Base-by-base conservation (phyloP, 2,888 invertebrate genomes). In the Oeneis ivallda region DNA sequence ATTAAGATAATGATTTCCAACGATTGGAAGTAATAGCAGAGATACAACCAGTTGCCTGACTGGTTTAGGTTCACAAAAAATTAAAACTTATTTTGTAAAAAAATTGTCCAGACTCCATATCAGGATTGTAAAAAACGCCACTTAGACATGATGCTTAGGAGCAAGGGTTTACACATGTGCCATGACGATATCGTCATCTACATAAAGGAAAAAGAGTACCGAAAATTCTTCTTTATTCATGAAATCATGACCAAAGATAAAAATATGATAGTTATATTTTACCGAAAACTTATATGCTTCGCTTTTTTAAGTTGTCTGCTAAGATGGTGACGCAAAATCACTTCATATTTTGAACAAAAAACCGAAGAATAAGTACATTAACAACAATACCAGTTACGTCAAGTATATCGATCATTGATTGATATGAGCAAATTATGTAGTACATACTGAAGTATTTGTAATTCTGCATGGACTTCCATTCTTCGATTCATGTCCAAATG, bases 321-420 rank as follows among this genome's bases (percentile, higher is more conserved):
- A 34, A 37, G 17, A 60, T 19, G 50, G 32, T 60, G 37, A 49
- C 39, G 17, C 49, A 19, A 67, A 70, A 70, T 61, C 71, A 74
- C 78, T 77, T 79, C 76, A 77, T 73, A 72, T 68, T 68, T 62
- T 66, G 71, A 76, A 76, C 75, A 76, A 66, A 69, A 72, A 66
- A 53, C 62, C 52, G 63, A 45, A 68, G 60, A 66, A 60, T 26
- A 75, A 77, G 7, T 76, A 69, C 68, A 13, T 63, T 47, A 70
- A 75, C 75, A 79, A 79, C 75, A 79, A 78, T 72, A 78, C 78
- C 72, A 70, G 75, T 79, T 77, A 76, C 78, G 75, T 80, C 79
- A 82, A 69, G 70, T 69, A 71, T 81, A 71, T 81, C 76, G 76
- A 80, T 80, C 77, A 78, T 74, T 62, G 43, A 34, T 54, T 54